Percentiles rank a stretch among this genome's conserved stretches.
Conservation (phyloP, 2,888 invertebrate species). For the Coleophora flavipennella region DNA sequence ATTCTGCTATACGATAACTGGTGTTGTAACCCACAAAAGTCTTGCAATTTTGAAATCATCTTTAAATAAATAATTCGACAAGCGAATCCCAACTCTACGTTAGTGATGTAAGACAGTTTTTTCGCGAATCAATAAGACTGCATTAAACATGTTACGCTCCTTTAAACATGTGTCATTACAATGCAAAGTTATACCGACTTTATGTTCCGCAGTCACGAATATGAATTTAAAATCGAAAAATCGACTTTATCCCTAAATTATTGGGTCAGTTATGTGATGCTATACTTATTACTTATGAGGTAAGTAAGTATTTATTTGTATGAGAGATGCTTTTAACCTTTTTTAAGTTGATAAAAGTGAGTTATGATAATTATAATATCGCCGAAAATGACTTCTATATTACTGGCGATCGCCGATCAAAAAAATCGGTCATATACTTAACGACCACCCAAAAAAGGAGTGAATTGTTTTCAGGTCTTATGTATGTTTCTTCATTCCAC, state of each 20-base stretch:
- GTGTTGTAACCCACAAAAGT: conserved; percentile 12
- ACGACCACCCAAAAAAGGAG: too few species aligned
- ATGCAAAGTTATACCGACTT: conserved; percentile 25
- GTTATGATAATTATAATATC: too few species aligned
- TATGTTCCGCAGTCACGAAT: conserved; percentile 26
- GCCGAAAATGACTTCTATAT: too few species aligned
- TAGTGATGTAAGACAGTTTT: neutral
- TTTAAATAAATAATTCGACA: neutral
- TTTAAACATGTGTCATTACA: conserved; percentile 30
- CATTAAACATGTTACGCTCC: conserved; percentile 20
- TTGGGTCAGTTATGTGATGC: too few species aligned
- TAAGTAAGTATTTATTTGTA: too few species aligned
- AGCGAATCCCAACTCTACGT: neutral
- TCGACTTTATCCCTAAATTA: conserved; percentile 8
- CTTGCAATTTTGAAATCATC: conserved; percentile 16
- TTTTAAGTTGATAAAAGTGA: too few species aligned
- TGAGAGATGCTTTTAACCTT: too few species aligned
- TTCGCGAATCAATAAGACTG: neutral
- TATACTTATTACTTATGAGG: too few species aligned
- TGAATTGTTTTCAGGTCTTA: too few species aligned
- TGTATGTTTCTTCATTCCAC: too few species aligned
- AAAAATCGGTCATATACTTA: too few species aligned
- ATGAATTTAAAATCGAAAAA: conserved; percentile 6
- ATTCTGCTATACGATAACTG: conserved; percentile 8
- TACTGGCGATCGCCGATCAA: too few species aligned